A percentile compares a stretch with the other conserved stretches of the same genome.
These are phyloP conservation scores for Muscicapa adusta DNA, from an alignment of 2,113 vertebrate species.

Conservation along the genomic window DNA sequence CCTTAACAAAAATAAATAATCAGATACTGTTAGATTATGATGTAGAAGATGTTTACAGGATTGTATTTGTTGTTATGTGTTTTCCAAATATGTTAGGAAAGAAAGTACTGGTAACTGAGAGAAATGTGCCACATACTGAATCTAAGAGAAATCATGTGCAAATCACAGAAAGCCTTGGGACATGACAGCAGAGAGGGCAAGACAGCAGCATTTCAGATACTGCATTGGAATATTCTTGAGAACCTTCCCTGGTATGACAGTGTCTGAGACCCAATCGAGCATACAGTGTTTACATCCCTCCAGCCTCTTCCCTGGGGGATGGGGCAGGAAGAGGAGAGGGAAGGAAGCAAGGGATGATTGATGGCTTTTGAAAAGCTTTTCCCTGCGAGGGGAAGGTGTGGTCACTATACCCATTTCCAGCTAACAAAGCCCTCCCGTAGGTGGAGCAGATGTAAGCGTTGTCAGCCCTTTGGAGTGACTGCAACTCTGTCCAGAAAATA, in stretches of 20 bases:
- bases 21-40: not conserved
- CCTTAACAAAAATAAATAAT: not conserved
- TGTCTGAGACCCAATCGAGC: not conserved
- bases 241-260: not conserved
- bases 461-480: not conserved
- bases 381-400: not conserved
- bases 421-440: constrained; percentile 21
- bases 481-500: not conserved
- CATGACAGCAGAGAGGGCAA: not conserved
- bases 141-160: not conserved
- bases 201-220: not conserved
- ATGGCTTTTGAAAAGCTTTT: constrained; percentile 23
- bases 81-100: not conserved
- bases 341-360: constrained; percentile 28
- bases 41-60: not conserved
- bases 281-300: not conserved
- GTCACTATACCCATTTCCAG: not conserved
- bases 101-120: not conserved
- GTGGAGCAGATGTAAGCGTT: not conserved
- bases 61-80: not conserved
- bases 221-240: constrained; percentile 2
- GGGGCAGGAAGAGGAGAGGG: constrained; percentile 28
- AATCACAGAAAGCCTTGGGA: not conserved
- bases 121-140: not conserved
- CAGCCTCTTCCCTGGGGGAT: constrained; percentile 31